Percentiles rank a stretch among this genome's conserved stretches.
These are phyloP conservation scores for Ornithoptera alexandrae DNA, from an alignment of 2,888 invertebrate genomes.

Conservation along the genomic window DNA sequence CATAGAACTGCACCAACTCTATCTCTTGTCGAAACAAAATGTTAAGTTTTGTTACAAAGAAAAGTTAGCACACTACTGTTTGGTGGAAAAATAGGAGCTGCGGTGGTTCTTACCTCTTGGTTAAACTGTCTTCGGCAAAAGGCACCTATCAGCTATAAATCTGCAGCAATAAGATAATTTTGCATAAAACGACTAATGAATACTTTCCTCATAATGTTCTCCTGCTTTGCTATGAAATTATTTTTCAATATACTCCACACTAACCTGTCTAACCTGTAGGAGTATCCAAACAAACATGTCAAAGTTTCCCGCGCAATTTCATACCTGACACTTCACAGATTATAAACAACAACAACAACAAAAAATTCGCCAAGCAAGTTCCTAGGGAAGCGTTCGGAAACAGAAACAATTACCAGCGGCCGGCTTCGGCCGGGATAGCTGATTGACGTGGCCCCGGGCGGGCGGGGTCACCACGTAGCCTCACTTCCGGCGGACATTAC, in stretches of 20 bases:
- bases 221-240: too few species aligned
- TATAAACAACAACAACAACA: slow-evolving; percentile 22
- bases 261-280: not conserved
- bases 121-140: too few species aligned
- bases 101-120: too few species aligned
- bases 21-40: too few species aligned
- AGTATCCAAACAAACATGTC: not conserved
- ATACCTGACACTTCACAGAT: slow-evolving; percentile 20
- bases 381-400: slow-evolving; percentile 28
- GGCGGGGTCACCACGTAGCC: not conserved
- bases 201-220: too few species aligned
- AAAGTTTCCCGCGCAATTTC: slow-evolving; percentile 14
- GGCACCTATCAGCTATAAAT: too few species aligned
- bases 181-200: too few species aligned
- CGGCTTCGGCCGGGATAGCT: slow-evolving; percentile 22
- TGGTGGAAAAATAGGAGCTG: too few species aligned
- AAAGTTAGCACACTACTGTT: too few species aligned
- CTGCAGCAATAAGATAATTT: too few species aligned
- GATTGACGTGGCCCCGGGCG: slow-evolving; percentile 31
- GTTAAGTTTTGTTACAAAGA: too few species aligned
- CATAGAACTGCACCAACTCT: too few species aligned
- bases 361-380: slow-evolving; percentile 19
- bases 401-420: slow-evolving; percentile 34
- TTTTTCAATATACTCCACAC: not conserved
- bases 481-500: not conserved